phyloP scores from a whole-genome alignment of 2,113 vertebrate genomes.

The Galbula dea region DNA sequence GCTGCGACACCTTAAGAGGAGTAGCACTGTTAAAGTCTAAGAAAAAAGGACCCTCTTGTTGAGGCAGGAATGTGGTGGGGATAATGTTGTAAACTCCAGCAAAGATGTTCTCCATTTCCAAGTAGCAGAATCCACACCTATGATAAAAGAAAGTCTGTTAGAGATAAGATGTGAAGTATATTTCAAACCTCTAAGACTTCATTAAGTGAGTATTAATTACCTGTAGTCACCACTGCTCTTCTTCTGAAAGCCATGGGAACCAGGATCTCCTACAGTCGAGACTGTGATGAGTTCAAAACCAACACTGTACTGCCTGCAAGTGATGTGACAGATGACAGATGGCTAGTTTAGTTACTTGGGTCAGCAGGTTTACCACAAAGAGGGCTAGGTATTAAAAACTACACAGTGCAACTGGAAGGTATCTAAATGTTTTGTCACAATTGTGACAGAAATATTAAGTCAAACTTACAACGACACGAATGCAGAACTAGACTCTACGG shows the following conservation, averaged over 20 bases:
- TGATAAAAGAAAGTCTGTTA: constrained; percentile 1
- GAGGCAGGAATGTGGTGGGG: constrained; percentile 94
- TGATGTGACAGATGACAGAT: not conserved
- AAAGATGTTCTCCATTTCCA: constrained; percentile 84
- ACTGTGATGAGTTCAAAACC: constrained; percentile 90
- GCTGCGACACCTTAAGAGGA: constrained; percentile 86
- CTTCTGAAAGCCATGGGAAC: constrained; percentile 80
- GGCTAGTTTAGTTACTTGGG: not conserved
- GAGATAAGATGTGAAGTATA: not conserved
- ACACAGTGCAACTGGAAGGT: not conserved
- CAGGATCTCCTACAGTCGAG: constrained; percentile 81
- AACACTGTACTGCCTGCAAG: constrained; percentile 87
- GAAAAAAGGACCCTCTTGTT: constrained; percentile 97
- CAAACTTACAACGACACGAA: not conserved
- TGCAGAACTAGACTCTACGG: not conserved
- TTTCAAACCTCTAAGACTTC: not conserved
- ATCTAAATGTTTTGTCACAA: not conserved
- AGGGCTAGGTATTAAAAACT: not conserved
- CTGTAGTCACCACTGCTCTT: constrained; percentile 95
- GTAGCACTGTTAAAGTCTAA: constrained; percentile 87
- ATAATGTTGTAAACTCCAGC: constrained; percentile 93
- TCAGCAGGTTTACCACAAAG: not conserved
- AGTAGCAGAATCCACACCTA: constrained; percentile 96
- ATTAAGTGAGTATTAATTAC: constrained; percentile 62
- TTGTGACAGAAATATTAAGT: not conserved